phyloP scores from a whole-genome alignment of 2,113 vertebrate genomes.

The Empidonax traillii region DNA sequence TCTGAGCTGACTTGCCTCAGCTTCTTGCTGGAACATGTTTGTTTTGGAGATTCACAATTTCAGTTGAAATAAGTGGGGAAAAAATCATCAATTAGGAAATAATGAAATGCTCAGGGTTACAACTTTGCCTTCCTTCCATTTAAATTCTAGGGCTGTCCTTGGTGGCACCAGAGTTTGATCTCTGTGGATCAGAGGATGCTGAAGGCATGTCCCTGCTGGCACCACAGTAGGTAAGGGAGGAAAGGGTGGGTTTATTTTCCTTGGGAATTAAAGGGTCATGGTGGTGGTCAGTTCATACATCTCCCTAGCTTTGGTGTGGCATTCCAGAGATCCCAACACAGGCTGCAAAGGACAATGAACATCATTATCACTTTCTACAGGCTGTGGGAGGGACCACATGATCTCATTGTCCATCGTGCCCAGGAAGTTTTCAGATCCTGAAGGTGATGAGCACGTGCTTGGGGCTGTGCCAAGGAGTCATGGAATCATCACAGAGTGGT shows the following conservation, averaged over 20 bases:
- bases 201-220: not conserved
- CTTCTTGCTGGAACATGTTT: not conserved
- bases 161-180: fast-evolving
- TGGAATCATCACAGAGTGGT: not conserved
- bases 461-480: not conserved
- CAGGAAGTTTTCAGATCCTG: not conserved
- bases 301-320: not conserved
- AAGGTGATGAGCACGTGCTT: fast-evolving
- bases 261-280: not conserved
- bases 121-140: not conserved
- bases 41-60: not conserved
- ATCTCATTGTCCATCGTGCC: not conserved
- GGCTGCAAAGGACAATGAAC: not conserved
- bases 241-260: not conserved
- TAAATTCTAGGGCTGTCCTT: not conserved
- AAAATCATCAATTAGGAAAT: not conserved
- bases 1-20: not conserved
- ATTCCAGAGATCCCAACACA: not conserved
- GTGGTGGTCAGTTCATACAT: not conserved
- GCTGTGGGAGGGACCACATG: fast-evolving
- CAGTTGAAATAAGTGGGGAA: not conserved
- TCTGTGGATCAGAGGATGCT: not conserved
- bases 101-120: not conserved
- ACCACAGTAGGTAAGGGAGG: not conserved
- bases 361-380: fast-evolving